These are phyloP conservation scores for Sinosuthora webbiana DNA, from an alignment of 2,113 vertebrate species.

Conservation along the genomic window DNA sequence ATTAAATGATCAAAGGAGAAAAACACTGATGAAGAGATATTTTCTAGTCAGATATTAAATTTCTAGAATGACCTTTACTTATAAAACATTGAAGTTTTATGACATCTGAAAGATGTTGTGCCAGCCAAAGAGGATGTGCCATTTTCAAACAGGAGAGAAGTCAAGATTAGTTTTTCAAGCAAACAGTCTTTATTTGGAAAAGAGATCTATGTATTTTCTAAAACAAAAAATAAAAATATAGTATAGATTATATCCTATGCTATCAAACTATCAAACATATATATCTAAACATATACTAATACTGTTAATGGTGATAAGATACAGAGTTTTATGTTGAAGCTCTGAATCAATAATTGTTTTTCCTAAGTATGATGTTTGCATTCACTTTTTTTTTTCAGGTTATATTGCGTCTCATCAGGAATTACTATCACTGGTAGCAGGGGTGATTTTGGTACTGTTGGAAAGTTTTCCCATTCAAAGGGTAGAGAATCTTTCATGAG, in stretches of 20 bases:
- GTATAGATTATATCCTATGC: background rate
- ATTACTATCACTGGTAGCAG: background rate
- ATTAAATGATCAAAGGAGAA: conserved; percentile 68
- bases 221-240: background rate
- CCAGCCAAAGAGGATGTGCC: background rate
- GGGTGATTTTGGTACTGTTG: background rate
- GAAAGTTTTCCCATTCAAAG: background rate
- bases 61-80: conserved; percentile 63
- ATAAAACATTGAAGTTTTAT: conserved; percentile 41
- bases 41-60: conserved; percentile 56
- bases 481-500: background rate
- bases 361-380: background rate
- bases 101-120: conserved; percentile 42
- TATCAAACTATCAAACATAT: background rate
- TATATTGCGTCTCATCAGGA: background rate
- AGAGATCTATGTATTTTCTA: background rate
- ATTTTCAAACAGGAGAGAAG: conserved; percentile 34
- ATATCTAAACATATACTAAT: background rate
- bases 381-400: background rate
- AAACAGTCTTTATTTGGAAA: background rate
- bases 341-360: background rate
- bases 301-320: background rate
- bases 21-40: conserved; percentile 60
- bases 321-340: background rate
- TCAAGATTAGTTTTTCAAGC: background rate